Percentiles rank a stretch among this genome's conserved stretches.
Evolutionary conservation across 2,888 invertebrate species (phyloP).

Genomic region (Drosophila mayaguana): DNA sequence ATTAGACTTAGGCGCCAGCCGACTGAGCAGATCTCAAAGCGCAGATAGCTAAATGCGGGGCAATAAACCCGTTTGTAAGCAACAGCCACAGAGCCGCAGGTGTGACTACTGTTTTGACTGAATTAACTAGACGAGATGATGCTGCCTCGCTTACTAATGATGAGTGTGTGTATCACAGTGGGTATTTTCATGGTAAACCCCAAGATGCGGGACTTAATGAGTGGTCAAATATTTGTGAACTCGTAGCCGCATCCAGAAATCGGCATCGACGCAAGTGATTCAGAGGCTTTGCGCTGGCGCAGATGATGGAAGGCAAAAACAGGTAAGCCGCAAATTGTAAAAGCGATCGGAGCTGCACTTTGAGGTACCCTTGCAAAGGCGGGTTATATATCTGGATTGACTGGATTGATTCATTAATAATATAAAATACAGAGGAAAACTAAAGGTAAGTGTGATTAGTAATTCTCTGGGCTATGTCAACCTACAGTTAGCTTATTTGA

Average conservation of each 20-base stretch:
- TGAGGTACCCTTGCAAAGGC: conserved; percentile 12
- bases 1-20: conserved; percentile 49
- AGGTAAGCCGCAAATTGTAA: conserved; percentile 46
- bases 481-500: too few species aligned
- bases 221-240: conserved; percentile 67
- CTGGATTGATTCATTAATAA: too few species aligned
- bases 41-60: conserved; percentile 35
- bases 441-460: too few species aligned
- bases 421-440: too few species aligned
- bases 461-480: too few species aligned
- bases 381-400: background rate
- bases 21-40: conserved; percentile 37
- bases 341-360: background rate
- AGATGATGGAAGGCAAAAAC: conserved; percentile 55
- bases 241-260: conserved; percentile 46
- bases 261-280: conserved; percentile 38
- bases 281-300: conserved; percentile 49
- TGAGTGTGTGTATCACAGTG: conserved; percentile 14
- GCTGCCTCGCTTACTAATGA: conserved; percentile 10
- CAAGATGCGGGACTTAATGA: conserved; percentile 37
- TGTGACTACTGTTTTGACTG: conserved; percentile 52
- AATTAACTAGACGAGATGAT: conserved; percentile 34
- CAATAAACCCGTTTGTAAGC: conserved; percentile 50
- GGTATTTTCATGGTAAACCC: conserved; percentile 20
- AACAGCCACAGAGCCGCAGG: conserved; percentile 13